phyloP scores from a whole-genome alignment of 2,797 vertebrate genomes.

The Smutsia gigantea region DNA sequence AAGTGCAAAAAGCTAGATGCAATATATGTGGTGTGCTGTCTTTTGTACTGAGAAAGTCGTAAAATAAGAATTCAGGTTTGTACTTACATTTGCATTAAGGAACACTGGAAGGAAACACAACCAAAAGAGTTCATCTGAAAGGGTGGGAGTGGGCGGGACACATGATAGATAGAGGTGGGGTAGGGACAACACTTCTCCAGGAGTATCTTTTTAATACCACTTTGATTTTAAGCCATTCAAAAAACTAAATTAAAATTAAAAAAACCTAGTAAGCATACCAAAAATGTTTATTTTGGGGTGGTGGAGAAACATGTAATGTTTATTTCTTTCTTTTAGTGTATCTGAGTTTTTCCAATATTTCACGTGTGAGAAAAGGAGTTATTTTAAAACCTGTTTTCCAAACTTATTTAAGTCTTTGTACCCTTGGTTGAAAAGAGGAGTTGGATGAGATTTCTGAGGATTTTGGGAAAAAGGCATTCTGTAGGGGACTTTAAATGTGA shows the following conservation, averaged over 20 bases:
- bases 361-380: conserved; percentile 8
- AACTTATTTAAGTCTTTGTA: conserved; percentile 23
- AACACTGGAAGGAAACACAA: neutral
- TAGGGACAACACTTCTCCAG: neutral
- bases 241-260: neutral
- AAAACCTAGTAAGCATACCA: neutral
- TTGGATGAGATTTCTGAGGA: neutral
- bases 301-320: neutral
- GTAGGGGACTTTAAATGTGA: neutral
- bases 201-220: neutral
- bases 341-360: conserved; percentile 38
- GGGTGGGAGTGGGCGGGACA: neutral
- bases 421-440: neutral
- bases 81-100: neutral
- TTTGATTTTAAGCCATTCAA: conserved; percentile 36
- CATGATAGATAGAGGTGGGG: neutral
- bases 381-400: conserved; percentile 29
- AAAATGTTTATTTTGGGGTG: conserved; percentile 25
- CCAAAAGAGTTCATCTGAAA: neutral
- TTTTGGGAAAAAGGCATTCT: neutral
- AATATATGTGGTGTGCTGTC: neutral
- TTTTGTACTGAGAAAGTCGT: neutral
- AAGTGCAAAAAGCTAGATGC: neutral
- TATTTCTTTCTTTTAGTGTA: conserved; percentile 18
- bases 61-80: neutral